phyloP scores from a whole-genome alignment of 2,888 invertebrate species.

The Apotomis turbidana region DNA sequence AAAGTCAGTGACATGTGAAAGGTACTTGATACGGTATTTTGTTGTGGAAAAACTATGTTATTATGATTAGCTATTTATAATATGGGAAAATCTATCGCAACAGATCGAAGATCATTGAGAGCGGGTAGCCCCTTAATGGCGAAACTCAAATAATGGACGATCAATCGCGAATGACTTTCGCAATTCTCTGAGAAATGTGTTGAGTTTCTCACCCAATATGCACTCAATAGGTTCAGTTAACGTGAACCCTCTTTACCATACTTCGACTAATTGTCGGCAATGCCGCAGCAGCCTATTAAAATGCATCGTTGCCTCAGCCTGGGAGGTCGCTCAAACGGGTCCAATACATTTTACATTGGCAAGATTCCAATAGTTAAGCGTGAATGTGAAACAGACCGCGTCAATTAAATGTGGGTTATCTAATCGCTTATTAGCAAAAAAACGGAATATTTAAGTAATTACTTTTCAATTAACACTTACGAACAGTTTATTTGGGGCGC shows the following conservation, averaged over 20 bases:
- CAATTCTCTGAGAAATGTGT: not conserved
- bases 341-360: slow-evolving; percentile 53
- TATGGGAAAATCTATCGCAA: too few species aligned
- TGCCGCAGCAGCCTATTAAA: slow-evolving; percentile 30
- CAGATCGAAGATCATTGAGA: too few species aligned
- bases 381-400: slow-evolving; percentile 51
- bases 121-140: too few species aligned
- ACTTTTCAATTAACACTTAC: slow-evolving; percentile 15
- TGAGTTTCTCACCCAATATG: not conserved
- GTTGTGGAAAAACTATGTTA: too few species aligned
- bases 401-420: slow-evolving; percentile 47
- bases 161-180: not conserved
- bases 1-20: too few species aligned
- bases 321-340: slow-evolving; percentile 34
- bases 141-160: too few species aligned
- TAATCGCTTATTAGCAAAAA: slow-evolving; percentile 14
- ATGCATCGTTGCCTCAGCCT: slow-evolving; percentile 33
- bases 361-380: slow-evolving; percentile 51
- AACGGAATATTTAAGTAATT: slow-evolving; percentile 13
- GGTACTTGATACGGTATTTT: too few species aligned
- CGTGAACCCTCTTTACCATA: not conserved
- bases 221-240: not conserved
- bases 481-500: not conserved
- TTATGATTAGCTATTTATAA: too few species aligned
- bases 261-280: slow-evolving; percentile 17